Evolutionary conservation across 1,140 invertebrate genomes (phyloP), one percentile per base, ranked within the genome.

Genomic region (Drosophila funebris): DNA sequence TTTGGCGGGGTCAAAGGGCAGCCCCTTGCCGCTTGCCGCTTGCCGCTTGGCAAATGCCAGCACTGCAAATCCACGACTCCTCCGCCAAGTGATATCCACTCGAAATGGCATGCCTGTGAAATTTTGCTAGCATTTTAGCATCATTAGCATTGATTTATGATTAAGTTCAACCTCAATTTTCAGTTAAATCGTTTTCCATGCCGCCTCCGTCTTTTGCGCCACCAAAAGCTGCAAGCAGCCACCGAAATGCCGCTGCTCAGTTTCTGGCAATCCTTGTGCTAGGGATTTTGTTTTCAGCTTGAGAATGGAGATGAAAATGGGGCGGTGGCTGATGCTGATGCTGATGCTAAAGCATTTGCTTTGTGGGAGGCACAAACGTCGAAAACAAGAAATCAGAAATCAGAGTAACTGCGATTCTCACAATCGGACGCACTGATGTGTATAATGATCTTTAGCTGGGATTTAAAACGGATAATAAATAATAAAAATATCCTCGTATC

Each of bases 121-220:
- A 88, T 88, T 88, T 77, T 83, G n/a, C 83, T 90, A 90, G 81
- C 89, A 90, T 90, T 90, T 90, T 90, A 83, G 90, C 90, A 90
- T 90, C 90, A 90, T 90, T 90, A 90, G 90, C 90, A 90, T 90
- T 90, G 90, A 90, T 90, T 90, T 90, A 90, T 90, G 90, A 90
- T 90, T 90, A 90, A 90, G 90, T 90, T 89, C 82, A 90, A 90
- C 90, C 90, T 90, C 90, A 90, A 90, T 90, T 90, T 90, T 90
- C 90, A 85, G 84, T 84, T 89, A 90, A 90, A 90, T 90, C 85
- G 85, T 84, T 89, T 89, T 84, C 85, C 77, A 71, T 78, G 76
- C 79, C 75, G 61, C 50, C 67, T 77, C 72, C 84, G 76, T 84
- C 88, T 88, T 83, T 76, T 70, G 69, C 76, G 66, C 53, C 41